These are phyloP conservation scores for Limosa lapponica DNA, from an alignment of 2,797 vertebrate species.

Conservation along the genomic window DNA sequence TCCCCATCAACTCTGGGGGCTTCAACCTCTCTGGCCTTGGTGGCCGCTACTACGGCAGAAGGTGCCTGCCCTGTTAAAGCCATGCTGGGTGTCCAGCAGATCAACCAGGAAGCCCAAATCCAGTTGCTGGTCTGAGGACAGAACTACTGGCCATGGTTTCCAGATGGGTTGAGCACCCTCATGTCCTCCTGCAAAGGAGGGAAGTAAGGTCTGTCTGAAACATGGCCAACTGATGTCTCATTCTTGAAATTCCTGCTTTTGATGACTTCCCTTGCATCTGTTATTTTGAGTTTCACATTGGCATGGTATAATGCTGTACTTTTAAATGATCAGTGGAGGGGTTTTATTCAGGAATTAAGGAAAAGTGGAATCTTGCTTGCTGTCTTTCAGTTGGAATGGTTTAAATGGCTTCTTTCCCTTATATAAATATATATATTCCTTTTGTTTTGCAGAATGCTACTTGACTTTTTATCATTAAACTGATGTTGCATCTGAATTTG, in stretches of 20 bases:
- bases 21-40: not conserved
- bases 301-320: fast-evolving
- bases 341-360: fast-evolving
- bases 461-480: constrained; percentile 29
- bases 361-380: not conserved
- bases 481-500: not conserved
- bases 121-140: not conserved
- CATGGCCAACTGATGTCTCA: fast-evolving
- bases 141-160: not conserved
- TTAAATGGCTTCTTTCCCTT: not conserved
- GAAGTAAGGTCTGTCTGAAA: fast-evolving
- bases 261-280: not conserved
- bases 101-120: not conserved
- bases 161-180: fast-evolving
- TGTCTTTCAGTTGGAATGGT: not conserved
- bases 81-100: not conserved
- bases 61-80: not conserved
- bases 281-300: fast-evolving
- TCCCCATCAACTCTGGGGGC: not conserved
- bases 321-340: fast-evolving
- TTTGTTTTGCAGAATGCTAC: not conserved
- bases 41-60: not conserved
- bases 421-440: not conserved
- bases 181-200: fast-evolving
- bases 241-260: not conserved